A percentile compares a stretch with the other conserved stretches of the same genome.
phyloP scores from a whole-genome alignment of 2,888 invertebrate species.

The Cepaea hortensis region DNA sequence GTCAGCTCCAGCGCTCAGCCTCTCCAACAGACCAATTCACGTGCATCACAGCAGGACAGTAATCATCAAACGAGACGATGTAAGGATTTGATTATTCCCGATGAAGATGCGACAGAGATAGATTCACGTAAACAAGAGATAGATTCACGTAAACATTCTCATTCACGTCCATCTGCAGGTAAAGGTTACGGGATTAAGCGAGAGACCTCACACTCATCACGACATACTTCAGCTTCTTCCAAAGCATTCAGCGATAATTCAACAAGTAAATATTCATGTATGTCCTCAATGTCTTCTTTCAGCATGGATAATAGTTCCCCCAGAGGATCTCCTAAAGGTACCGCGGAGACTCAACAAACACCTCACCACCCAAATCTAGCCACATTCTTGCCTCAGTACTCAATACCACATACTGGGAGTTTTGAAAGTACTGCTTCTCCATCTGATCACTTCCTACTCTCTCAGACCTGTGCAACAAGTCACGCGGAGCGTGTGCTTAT shows the following conservation, averaged over 20 bases:
- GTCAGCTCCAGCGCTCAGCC: background rate
- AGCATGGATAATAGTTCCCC: slow-evolving; percentile 43
- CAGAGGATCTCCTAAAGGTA: slow-evolving; percentile 5
- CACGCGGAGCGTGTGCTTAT: slow-evolving; percentile 64
- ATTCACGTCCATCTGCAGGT: background rate
- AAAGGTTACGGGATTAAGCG: background rate
- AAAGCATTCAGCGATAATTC: slow-evolving; percentile 11
- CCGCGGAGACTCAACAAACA: background rate
- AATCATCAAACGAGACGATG: slow-evolving; percentile 41
- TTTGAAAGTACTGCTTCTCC: slow-evolving; percentile 41
- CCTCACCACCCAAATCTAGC: slow-evolving; percentile 14
- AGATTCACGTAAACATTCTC: background rate
- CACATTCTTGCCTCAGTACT: slow-evolving; percentile 23
- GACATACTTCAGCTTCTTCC: slow-evolving; percentile 8
- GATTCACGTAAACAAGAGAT: background rate
- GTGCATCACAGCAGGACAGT: background rate
- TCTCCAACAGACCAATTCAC: background rate
- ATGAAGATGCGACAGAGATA: slow-evolving; percentile 58
- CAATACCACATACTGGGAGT: slow-evolving; percentile 6
- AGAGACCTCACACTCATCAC: slow-evolving; percentile 4
- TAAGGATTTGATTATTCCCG: slow-evolving; percentile 63
- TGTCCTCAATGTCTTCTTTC: slow-evolving; percentile 36
- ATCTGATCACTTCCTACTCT: slow-evolving; percentile 32
- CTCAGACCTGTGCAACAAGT: slow-evolving; percentile 40
- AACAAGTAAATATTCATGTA: background rate